Evolutionary conservation across 1,140 invertebrate species (phyloP).

Genomic region (Wasmannia auropunctata): DNA sequence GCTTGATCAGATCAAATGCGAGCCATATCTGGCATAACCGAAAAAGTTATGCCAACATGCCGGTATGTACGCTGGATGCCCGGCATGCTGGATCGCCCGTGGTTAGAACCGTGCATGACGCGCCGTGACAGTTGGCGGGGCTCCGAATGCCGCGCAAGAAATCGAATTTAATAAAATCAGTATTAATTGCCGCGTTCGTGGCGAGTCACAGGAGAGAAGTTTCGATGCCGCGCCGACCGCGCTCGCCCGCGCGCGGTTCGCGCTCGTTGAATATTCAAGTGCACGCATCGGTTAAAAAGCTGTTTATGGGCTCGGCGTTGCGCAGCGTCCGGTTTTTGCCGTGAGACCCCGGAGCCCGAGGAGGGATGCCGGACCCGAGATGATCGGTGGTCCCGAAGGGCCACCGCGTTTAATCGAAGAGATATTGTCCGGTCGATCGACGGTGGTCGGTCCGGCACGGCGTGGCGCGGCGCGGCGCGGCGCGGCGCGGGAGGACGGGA

Average conservation of each 20-base stretch:
- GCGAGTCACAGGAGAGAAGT: slow-evolving; percentile 6
- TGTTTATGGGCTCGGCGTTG: slow-evolving; percentile 79
- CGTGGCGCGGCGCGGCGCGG: not conserved
- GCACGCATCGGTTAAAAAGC: slow-evolving; percentile 78
- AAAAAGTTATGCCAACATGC: slow-evolving; percentile 27
- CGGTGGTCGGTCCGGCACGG: slow-evolving; percentile 23
- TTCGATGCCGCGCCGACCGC: not conserved
- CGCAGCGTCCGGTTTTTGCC: slow-evolving; percentile 78
- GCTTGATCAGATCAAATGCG: not conserved
- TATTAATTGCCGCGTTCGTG: slow-evolving; percentile 80
- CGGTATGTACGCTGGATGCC: slow-evolving; percentile 52
- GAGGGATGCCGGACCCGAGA: slow-evolving; percentile 52
- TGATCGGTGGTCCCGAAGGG: slow-evolving; percentile 71
- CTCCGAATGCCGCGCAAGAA: slow-evolving; percentile 67
- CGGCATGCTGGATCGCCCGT: not conserved
- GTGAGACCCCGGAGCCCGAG: not conserved
- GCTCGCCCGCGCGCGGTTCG: slow-evolving; percentile 10
- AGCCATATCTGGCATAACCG: not conserved
- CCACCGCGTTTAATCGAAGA: slow-evolving; percentile 70
- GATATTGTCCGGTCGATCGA: slow-evolving; percentile 66
- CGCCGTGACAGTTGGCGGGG: slow-evolving; percentile 65
- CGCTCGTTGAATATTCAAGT: slow-evolving; percentile 83
- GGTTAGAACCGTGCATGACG: slow-evolving; percentile 1
- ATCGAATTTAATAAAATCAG: slow-evolving; percentile 82
- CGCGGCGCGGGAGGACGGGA: not conserved